phyloP scores from a whole-genome alignment of 2,888 invertebrate genomes.

The Cetonia aurata region DNA sequence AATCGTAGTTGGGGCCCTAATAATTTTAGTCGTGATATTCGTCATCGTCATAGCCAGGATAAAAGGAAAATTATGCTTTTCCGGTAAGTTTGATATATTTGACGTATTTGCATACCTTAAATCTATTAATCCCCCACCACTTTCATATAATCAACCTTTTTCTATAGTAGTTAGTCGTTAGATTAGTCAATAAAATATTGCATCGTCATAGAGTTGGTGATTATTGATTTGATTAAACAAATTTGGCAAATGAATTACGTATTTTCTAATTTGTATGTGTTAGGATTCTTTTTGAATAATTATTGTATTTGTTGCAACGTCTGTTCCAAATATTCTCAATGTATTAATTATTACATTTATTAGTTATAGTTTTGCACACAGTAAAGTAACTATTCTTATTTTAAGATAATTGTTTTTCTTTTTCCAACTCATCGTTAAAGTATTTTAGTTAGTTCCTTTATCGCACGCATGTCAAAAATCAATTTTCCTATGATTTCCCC shows the following conservation, averaged over 20 bases:
- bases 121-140: neutral
- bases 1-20: constrained; percentile 78
- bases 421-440: neutral
- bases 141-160: too few relatives aligned
- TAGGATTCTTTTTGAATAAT: too few relatives aligned
- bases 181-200: too few relatives aligned
- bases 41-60: constrained; percentile 82
- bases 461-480: neutral
- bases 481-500: too few relatives aligned
- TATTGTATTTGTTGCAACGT: too few relatives aligned
- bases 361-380: constrained; percentile 5
- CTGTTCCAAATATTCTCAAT: too few relatives aligned
- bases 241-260: constrained; percentile 33
- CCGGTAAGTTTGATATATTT: constrained; percentile 87
- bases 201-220: neutral
- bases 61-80: constrained; percentile 89
- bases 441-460: constrained; percentile 10
- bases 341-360: too few relatives aligned
- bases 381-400: too few relatives aligned
- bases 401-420: too few relatives aligned
- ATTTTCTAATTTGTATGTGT: too few relatives aligned
- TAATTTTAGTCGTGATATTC: constrained; percentile 74
- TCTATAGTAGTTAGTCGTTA: neutral
- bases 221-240: too few relatives aligned
- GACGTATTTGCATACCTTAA: constrained; percentile 9